phyloP scores from a whole-genome alignment of 2,888 invertebrate genomes.

The Isotomurus palustris region DNA sequence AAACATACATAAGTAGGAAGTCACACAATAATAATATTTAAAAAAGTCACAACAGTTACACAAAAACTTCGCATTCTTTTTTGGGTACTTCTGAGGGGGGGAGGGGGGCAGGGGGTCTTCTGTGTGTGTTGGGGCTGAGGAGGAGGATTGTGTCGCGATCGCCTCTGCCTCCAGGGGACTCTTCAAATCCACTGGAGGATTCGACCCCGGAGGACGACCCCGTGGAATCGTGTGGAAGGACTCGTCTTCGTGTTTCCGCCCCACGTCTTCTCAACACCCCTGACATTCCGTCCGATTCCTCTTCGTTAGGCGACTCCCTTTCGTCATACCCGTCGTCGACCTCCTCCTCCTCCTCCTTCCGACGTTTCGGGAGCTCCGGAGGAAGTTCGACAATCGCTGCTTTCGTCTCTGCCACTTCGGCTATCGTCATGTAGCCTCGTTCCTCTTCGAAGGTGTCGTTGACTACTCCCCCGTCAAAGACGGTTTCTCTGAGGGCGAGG shows the following conservation, averaged over 20 bases:
- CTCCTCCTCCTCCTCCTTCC: conserved; percentile 7
- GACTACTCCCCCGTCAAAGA: neutral
- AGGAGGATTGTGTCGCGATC: neutral
- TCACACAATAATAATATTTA: neutral
- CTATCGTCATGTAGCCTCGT: conserved; percentile 43
- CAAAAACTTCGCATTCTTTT: conserved; percentile 46
- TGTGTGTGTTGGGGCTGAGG: neutral
- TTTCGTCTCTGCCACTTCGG: conserved; percentile 36
- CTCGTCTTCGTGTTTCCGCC: too few species aligned
- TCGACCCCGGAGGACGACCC: neutral
- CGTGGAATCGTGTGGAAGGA: too few species aligned
- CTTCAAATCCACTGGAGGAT: neutral
- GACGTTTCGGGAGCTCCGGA: conserved; percentile 6
- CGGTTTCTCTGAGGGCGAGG: neutral
- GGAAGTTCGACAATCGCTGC: conserved; percentile 15
- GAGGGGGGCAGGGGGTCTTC: neutral
- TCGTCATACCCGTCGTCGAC: conserved; percentile 36
- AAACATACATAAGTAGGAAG: too few species aligned
- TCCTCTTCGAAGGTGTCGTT: conserved; percentile 20
- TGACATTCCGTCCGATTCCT: conserved; percentile 14
- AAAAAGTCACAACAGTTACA: too few species aligned
- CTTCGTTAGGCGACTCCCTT: conserved; percentile 30
- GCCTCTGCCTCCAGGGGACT: neutral
- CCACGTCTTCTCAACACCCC: too few species aligned
- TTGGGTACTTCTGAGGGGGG: conserved; percentile 1